Evolutionary conservation across 2,888 invertebrate genomes (phyloP).

Genomic region (Neoascia interrupta): DNA sequence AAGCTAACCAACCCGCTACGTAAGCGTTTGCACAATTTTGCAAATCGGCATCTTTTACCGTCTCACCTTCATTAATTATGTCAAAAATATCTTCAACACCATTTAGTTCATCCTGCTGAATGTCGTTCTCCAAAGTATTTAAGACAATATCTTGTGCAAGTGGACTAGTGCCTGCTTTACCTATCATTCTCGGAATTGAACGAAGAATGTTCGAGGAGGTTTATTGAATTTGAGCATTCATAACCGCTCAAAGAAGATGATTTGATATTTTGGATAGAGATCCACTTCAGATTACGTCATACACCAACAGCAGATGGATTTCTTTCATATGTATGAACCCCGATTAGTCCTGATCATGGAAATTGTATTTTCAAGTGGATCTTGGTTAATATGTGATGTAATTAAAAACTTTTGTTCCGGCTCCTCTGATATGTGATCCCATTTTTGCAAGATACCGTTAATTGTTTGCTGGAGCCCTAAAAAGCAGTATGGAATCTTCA

Average conservation of each 20-base stretch:
- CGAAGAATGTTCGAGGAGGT: not conserved
- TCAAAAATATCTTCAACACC: not conserved
- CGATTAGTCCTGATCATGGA: conserved; percentile 6
- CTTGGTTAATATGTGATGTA: conserved; percentile 6
- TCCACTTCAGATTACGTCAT: conserved; percentile 3
- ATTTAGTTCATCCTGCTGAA: not conserved
- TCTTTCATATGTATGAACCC: not conserved
- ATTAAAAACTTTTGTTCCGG: not conserved
- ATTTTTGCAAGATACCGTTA: not conserved
- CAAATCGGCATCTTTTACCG: not conserved
- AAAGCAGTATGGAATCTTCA: conserved; percentile 8
- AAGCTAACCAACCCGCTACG: not conserved
- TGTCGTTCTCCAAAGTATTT: not conserved
- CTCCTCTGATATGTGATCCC: conserved; percentile 1
- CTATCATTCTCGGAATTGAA: too few species aligned
- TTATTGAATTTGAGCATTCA: too few species aligned
- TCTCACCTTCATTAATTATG: not conserved
- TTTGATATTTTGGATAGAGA: not conserved
- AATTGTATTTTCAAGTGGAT: conserved; percentile 12
- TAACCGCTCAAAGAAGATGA: too few species aligned
- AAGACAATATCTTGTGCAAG: too few species aligned
- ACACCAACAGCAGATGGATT: conserved; percentile 1
- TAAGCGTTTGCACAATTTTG: too few species aligned
- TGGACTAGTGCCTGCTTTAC: too few species aligned
- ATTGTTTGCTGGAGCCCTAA: not conserved